Conservation (phyloP, 2,888 invertebrate species). For the Aphrophora alni region DNA sequence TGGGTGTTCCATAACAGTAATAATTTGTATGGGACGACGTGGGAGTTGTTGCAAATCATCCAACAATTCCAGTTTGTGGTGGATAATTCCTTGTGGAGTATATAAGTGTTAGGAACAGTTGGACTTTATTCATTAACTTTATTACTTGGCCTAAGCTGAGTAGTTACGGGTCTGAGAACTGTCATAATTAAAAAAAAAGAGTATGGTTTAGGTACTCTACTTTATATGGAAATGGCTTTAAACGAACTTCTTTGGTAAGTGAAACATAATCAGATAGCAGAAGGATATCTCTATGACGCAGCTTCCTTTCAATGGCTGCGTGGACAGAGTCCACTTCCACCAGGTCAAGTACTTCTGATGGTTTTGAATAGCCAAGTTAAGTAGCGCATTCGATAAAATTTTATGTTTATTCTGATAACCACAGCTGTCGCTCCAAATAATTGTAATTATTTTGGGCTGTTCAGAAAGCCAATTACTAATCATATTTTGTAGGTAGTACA, state of each 20-base stretch:
- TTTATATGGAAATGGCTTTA: conserved; percentile 11
- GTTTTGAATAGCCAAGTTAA: conserved; percentile 12
- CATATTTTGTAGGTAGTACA: conserved; percentile 6
- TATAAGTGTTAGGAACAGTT: no score
- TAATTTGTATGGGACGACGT: no score
- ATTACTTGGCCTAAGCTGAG: no score
- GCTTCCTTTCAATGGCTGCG: conserved; percentile 12
- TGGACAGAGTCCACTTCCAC: conserved; percentile 29
- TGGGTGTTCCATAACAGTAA: no score
- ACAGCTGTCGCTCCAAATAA: conserved; percentile 22
- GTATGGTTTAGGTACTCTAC: no score
- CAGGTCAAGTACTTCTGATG: conserved; percentile 18
- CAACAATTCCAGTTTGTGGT: no score
- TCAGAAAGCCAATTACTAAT: neutral
- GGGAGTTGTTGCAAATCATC: no score
- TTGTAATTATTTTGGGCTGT: neutral
- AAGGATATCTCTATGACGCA: neutral
- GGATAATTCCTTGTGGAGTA: no score
- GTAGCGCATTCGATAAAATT: conserved; percentile 20
- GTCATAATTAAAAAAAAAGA: neutral
- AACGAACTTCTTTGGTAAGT: conserved; percentile 7
- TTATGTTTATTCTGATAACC: conserved; percentile 17
- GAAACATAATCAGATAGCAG: conserved; percentile 20
- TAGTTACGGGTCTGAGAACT: no score
- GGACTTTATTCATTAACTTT: no score